These are phyloP conservation scores for Elephas maximus DNA, from an alignment of 2,113 vertebrate species.

Conservation along the genomic window DNA sequence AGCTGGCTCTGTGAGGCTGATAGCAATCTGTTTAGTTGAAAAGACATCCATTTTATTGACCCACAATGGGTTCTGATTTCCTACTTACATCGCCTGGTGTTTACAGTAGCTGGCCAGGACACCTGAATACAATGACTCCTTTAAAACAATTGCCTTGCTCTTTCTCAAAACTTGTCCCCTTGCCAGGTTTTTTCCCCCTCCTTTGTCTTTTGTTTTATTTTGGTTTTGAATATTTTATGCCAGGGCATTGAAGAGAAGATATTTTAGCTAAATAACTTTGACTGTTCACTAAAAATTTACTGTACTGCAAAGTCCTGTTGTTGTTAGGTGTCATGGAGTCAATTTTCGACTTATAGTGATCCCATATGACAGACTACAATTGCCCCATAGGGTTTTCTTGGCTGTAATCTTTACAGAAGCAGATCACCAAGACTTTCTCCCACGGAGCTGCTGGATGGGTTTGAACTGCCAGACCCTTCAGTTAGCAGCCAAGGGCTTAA, in stretches of 20 bases:
- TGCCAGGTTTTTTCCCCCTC: background rate
- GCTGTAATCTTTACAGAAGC: no score
- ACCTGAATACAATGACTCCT: conserved; percentile 62
- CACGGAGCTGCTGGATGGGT: no score
- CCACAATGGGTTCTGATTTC: conserved; percentile 71
- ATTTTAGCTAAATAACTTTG: background rate
- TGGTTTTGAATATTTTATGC: background rate
- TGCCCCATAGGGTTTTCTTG: no score
- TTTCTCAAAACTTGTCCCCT: background rate
- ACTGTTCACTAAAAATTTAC: background rate
- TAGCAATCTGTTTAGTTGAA: conserved; percentile 79
- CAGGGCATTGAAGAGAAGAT: background rate
- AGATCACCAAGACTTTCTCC: no score
- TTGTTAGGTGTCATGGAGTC: background rate
- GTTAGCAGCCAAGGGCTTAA: no score
- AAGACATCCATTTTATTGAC: conserved; percentile 60
- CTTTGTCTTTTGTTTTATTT: conserved; percentile 17
- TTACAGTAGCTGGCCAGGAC: conserved; percentile 47
- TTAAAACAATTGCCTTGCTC: background rate
- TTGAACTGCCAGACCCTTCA: no score
- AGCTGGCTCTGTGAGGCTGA: conserved; percentile 69
- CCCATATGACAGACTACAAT: no score
- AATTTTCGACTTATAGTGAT: background rate
- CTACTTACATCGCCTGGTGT: conserved; percentile 40
- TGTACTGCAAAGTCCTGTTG: background rate